These are phyloP conservation scores for Parapristionchus giblindavisi DNA, from an alignment of 2,888 invertebrate species.

Conservation along the genomic window DNA sequence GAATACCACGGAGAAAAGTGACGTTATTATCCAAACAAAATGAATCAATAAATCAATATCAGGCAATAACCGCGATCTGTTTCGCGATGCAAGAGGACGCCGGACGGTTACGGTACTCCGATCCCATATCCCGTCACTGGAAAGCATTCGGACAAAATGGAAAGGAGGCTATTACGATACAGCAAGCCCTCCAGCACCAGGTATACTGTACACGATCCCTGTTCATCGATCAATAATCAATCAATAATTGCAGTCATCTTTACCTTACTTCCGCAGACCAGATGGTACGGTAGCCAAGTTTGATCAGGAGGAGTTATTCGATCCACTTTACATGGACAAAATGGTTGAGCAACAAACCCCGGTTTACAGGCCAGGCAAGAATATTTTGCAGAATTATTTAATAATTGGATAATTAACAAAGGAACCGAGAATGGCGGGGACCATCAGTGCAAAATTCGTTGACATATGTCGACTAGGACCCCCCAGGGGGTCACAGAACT, in stretches of 20 bases:
- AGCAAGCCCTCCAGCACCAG: slow-evolving; percentile 35
- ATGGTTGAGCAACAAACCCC: slow-evolving; percentile 4
- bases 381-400: not conserved
- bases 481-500: too few species aligned
- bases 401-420: not conserved
- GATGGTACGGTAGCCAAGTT: not conserved
- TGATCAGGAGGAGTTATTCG: not conserved
- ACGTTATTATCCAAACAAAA: too few species aligned
- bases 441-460: too few species aligned
- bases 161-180: slow-evolving; percentile 70
- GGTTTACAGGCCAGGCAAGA: not conserved
- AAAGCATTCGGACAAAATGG: slow-evolving; percentile 71
- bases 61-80: slow-evolving; percentile 25
- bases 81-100: slow-evolving; percentile 67
- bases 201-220: not conserved
- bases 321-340: not conserved
- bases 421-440: too few species aligned
- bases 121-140: slow-evolving; percentile 68
- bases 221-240: not conserved
- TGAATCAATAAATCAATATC: too few species aligned
- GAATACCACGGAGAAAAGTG: too few species aligned
- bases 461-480: too few species aligned
- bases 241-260: slow-evolving; percentile 1
- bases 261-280: slow-evolving; percentile 7
- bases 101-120: slow-evolving; percentile 68